phyloP scores from a whole-genome alignment of 1,140 invertebrate genomes.

The Brachionus rotundiformis region DNA sequence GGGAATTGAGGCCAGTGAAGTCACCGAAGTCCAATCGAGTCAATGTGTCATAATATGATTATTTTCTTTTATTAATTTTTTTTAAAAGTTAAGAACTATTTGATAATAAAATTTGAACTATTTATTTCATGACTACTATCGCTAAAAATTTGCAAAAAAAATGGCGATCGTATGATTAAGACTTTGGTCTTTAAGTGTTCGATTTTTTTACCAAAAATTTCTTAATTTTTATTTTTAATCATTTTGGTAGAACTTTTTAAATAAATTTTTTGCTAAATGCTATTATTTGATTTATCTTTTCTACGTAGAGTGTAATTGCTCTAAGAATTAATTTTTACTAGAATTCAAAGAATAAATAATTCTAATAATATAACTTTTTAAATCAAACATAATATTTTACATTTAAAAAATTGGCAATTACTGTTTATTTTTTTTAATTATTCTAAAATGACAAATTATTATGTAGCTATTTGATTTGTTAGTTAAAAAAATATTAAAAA shows the following conservation, averaged over 20 bases:
- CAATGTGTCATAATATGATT: constrained; percentile 44
- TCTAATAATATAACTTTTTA: too few relatives aligned
- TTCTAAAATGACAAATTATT: too few relatives aligned
- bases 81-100: background rate
- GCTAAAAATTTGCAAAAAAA: constrained; percentile 39
- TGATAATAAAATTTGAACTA: background rate
- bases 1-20: constrained; percentile 9
- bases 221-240: constrained; percentile 17
- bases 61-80: background rate
- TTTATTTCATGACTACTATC: constrained; percentile 25
- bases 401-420: too few relatives aligned
- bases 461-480: too few relatives aligned
- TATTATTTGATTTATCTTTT: constrained; percentile 21
- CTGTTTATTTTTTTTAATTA: too few relatives aligned
- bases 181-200: background rate
- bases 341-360: too few relatives aligned
- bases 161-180: background rate
- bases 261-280: background rate
- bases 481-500: too few relatives aligned
- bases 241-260: constrained; percentile 12
- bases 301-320: constrained; percentile 21
- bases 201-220: background rate
- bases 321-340: too few relatives aligned
- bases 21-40: constrained; percentile 3
- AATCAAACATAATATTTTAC: too few relatives aligned